Base-by-base conservation (phyloP, 2,797 vertebrate species). In the Hypotaenidia philippensis region DNA sequence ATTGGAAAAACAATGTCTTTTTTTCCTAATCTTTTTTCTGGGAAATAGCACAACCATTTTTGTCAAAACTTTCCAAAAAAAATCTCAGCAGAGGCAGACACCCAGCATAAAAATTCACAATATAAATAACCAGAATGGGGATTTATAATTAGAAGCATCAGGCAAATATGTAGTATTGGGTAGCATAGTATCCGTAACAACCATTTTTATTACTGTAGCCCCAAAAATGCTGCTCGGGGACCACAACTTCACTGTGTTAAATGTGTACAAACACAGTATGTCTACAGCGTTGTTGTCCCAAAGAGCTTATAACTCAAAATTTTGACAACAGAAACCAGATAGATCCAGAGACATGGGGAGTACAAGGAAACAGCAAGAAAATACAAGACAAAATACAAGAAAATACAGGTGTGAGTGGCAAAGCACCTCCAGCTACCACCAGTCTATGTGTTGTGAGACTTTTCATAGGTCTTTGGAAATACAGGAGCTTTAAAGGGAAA, bases 11-110 rank as follows among this genome's bases (percentile, higher is more conserved):
- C 82, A 94, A 86, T 87, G 71, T 55, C 83, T 89, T 97, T 47
- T 95, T 89, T 87, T 89, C 56, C 63, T 96, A 93, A 97, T 92
- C 89, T 94, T 96, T 92, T 97, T 97, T 96, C 94, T 96, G 92
- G 94, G 95, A 97, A 96, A 92, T 21, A 92, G 86, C 61, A 68
- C 78, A 76, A 96, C 56, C 31, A 55, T 85, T 97, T 94, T 89
- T 89, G 64, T 50, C 91, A 61, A 91, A 89, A 94, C 90, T 86
- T 89, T 93, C 94, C 78, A 77, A 97, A 95, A 90, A 80, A 93
- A 96, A 95, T 96, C 44, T 74, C 91, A 93, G 93, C 57, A 93
- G 31, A 81, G 82, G 87, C 93, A 89, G 91, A 92, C 82, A 96
- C 90, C 64, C 94, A 93, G 89, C 84, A 81, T 71, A 85, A 92